Evolutionary conservation across 2,797 vertebrate species (phyloP).

Genomic region (Hydrophis major): DNA sequence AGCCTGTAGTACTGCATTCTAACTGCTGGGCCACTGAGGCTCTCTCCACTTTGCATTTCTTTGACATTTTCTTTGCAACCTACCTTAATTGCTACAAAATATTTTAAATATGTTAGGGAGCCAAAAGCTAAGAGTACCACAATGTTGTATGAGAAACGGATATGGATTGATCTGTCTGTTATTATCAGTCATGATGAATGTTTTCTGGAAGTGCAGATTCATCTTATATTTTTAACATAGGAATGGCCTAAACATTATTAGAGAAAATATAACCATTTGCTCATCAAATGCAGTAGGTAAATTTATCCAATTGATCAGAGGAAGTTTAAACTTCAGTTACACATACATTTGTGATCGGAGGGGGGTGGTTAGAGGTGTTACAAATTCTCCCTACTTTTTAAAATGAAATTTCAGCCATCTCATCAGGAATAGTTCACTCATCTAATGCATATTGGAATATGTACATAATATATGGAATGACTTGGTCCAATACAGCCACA

Average conservation of each 20-base stretch:
- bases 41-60: background rate
- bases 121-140: background rate
- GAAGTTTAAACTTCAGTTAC: conserved; percentile 49
- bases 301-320: background rate
- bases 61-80: background rate
- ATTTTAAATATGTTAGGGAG: background rate
- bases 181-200: conserved; percentile 3
- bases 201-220: background rate
- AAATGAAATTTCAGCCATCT: conserved; percentile 10
- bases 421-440: conserved; percentile 34
- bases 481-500: conserved; percentile 33
- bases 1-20: too few species aligned
- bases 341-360: conserved; percentile 35
- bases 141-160: background rate
- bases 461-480: conserved; percentile 46
- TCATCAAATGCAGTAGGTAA: background rate
- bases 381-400: background rate
- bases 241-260: background rate
- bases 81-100: background rate
- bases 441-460: conserved; percentile 48
- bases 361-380: background rate
- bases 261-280: background rate
- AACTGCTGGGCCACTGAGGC: too few species aligned
- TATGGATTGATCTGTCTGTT: conserved; percentile 9
- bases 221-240: background rate